These are phyloP conservation scores for Eristalis tenax DNA, from an alignment of 2,888 invertebrate genomes.

Conservation along the genomic window DNA sequence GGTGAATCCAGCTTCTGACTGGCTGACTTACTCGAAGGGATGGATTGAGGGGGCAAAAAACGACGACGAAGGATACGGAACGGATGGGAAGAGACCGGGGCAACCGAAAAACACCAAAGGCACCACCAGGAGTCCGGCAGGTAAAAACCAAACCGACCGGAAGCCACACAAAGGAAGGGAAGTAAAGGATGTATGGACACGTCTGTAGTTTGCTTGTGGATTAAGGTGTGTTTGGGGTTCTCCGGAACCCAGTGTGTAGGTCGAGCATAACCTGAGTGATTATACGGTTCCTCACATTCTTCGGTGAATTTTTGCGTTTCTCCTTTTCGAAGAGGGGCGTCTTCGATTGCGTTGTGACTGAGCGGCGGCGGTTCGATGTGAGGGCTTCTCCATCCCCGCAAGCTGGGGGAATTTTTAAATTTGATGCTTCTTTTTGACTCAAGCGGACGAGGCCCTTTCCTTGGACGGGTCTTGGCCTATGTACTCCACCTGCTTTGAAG, in stretches of 20 bases:
- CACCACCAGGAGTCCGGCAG: background rate
- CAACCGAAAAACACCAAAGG: background rate
- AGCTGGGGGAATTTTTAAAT: no score
- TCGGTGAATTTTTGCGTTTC: background rate
- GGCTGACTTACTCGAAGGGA: background rate
- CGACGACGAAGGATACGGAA: no score
- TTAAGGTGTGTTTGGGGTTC: background rate
- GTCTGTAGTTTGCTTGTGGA: conserved; percentile 26
- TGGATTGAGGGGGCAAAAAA: no score
- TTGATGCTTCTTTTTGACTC: no score
- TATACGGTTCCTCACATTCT: background rate
- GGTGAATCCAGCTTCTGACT: conserved; percentile 20
- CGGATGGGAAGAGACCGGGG: background rate
- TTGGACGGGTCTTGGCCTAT: no score
- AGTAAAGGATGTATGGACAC: conserved; percentile 20
- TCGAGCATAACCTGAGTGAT: background rate
- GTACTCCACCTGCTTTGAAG: no score
- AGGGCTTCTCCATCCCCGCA: no score
- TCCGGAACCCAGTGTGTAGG: background rate
- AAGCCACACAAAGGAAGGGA: conserved; percentile 30
- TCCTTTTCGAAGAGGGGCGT: background rate
- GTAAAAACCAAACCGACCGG: conserved; percentile 29
- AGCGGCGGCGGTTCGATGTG: no score
- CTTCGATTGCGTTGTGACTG: background rate
- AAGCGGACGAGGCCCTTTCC: no score